Percentiles rank a stretch among this genome's conserved stretches.
Evolutionary conservation across 2,797 vertebrate genomes (phyloP).

Genomic region (Lagorchestes hirsutus): DNA sequence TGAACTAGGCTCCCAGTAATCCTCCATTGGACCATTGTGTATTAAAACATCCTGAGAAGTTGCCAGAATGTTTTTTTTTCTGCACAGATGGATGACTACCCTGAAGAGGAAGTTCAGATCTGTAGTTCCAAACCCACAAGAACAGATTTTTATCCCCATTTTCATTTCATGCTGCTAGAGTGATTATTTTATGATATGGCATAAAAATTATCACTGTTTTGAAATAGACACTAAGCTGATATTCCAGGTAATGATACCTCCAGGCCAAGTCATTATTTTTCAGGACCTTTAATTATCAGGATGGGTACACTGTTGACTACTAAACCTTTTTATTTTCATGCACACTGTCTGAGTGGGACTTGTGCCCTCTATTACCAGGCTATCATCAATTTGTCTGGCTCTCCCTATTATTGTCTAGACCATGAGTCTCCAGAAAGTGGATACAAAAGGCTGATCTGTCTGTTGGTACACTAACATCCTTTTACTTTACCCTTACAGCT

Average conservation of each 20-base stretch:
- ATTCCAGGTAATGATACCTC: conserved; percentile 64
- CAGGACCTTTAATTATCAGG: conserved; percentile 67
- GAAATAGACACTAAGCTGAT: conserved; percentile 63
- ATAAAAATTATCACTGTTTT: conserved; percentile 77
- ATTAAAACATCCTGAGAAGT: neutral
- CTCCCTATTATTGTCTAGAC: neutral
- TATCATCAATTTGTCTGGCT: neutral
- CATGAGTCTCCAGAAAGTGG: neutral
- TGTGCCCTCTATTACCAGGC: neutral
- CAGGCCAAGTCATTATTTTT: conserved; percentile 66
- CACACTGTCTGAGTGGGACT: conserved; percentile 22
- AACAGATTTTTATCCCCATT: neutral
- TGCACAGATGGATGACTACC: conserved; percentile 31
- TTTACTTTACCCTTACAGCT: neutral
- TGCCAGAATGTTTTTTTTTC: conserved; percentile 38
- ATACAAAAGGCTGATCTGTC: neutral
- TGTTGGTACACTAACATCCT: neutral
- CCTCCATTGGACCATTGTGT: neutral
- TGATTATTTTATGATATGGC: conserved; percentile 66
- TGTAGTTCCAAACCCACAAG: conserved; percentile 29
- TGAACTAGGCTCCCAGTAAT: neutral
- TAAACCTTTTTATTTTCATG: conserved; percentile 35
- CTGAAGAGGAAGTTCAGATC: conserved; percentile 57
- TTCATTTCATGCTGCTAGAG: conserved; percentile 69
- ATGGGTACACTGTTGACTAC: conserved; percentile 35